Evolutionary conservation across 2,797 vertebrate species (phyloP), one percentile per base, ranked within the genome.

Genomic region (Rhinoraja longicauda): DNA sequence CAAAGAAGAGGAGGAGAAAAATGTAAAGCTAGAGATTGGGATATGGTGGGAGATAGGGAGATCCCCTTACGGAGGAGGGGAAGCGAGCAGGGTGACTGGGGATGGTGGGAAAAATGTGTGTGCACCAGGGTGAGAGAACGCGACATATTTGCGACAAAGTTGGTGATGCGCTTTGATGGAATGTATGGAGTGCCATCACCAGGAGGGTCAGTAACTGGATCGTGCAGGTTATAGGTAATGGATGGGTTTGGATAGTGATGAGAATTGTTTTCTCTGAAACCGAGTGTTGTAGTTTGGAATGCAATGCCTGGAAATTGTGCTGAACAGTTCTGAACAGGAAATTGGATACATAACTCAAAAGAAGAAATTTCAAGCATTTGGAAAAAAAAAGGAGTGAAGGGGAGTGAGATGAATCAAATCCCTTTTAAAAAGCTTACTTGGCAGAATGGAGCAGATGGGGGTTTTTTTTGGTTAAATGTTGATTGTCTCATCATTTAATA

Each of bases 401-500:
- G 45, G 45, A 57, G 24, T 82, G 45, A 26, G 24, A 84, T 26
- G 4, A 62, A 62, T 62, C 8, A 12, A 13, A n/a, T n/a, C 26
- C 4, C 57, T 84, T 53, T 59, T 12, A 5, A 62, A 84, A 84
- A 26, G 29, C 3, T 4, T 26, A 59, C 9, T 1, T 29, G 10
- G n/a, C 13, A 17, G 1, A 32, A 86, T 86, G 26, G 81, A 12
- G 26, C 15, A 1, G 29, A 59, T 84, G 29, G 29, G 57, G 3
- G 7, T 53, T 86, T 26, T 59, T 26, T 59, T 26, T n/a, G n/a
- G 6, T 86, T 95, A 95, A 95, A 95, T 94, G 93, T 94, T 75
- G 91, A 93, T 95, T 94, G 57, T 92, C 94, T 93, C 93, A 95
- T 94, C 90, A 93, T 72, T 93, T 94, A 93, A 95, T 95, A 95